phyloP scores from a whole-genome alignment of 2,113 vertebrate species.

The Esox niger region DNA sequence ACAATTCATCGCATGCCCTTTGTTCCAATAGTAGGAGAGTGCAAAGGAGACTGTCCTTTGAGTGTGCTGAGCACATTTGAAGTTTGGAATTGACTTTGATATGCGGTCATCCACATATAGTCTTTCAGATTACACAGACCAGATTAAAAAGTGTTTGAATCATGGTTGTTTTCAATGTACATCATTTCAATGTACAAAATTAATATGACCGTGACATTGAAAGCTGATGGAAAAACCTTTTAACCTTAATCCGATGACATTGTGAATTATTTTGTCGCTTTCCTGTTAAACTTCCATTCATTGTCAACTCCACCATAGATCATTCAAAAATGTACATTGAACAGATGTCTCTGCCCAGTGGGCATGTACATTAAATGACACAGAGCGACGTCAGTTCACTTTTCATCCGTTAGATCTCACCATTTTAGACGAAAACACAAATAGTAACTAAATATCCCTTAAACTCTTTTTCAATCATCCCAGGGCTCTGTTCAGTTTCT shows the following conservation, averaged over 20 bases:
- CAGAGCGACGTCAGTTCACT: neutral
- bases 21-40: slow-evolving; percentile 7
- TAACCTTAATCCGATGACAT: no score
- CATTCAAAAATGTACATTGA: no score
- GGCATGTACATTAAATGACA: neutral
- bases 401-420: neutral
- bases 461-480: neutral
- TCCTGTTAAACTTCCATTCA: no score
- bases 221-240: no score
- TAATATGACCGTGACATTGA: no score
- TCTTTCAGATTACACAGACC: no score
- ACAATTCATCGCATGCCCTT: slow-evolving; percentile 11
- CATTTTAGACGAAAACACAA: neutral
- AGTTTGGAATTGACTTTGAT: neutral
- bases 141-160: no score
- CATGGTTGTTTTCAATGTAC: no score
- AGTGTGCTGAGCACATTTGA: slow-evolving; percentile 2
- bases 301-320: no score
- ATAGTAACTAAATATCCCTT: neutral
- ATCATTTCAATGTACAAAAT: no score
- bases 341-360: no score
- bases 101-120: neutral
- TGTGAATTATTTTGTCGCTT: no score
- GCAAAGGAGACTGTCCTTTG: neutral
- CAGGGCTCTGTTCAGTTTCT: neutral